These are phyloP conservation scores for Xestia ashworthii DNA, from an alignment of 2,888 invertebrate species.

Conservation along the genomic window DNA sequence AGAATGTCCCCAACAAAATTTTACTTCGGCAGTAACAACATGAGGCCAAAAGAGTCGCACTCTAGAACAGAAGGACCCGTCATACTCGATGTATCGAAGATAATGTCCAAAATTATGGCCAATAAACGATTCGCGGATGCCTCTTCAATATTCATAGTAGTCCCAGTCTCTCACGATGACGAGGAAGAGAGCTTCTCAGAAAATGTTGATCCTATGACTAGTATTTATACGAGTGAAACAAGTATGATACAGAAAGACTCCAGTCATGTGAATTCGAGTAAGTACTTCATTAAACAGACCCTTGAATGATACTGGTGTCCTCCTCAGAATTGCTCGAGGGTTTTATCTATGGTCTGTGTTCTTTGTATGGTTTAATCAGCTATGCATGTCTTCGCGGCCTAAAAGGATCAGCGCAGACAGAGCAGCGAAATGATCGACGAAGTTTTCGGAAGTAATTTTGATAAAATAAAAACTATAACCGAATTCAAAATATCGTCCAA, in stretches of 20 bases:
- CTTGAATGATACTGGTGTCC: not conserved
- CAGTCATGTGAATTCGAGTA: constrained; percentile 14
- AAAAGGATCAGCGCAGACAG: not conserved
- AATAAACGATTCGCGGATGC: constrained; percentile 59
- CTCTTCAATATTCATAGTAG: constrained; percentile 74
- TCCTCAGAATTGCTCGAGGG: not conserved
- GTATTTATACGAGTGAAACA: constrained; percentile 1
- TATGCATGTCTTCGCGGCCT: not conserved
- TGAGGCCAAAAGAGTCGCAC: constrained; percentile 10
- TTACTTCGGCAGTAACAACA: not conserved
- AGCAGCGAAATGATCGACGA: not conserved
- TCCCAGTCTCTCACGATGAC: constrained; percentile 71
- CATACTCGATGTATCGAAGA: constrained; percentile 60
- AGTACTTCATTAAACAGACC: constrained; percentile 30
- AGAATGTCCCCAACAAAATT: constrained; percentile 53
- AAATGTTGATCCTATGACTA: not conserved
- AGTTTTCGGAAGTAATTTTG: not conserved
- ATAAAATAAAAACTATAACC: not conserved
- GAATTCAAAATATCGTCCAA: not conserved
- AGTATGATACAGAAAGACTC: not conserved
- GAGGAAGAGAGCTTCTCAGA: constrained; percentile 22
- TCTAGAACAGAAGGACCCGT: constrained; percentile 48
- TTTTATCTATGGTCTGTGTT: constrained; percentile 15
- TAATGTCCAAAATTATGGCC: constrained; percentile 68
- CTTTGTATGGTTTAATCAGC: constrained; percentile 8